Evolutionary conservation across 2,113 vertebrate genomes (phyloP), one percentile per base, ranked within the genome.

Genomic region (Mesitornis unicolor): DNA sequence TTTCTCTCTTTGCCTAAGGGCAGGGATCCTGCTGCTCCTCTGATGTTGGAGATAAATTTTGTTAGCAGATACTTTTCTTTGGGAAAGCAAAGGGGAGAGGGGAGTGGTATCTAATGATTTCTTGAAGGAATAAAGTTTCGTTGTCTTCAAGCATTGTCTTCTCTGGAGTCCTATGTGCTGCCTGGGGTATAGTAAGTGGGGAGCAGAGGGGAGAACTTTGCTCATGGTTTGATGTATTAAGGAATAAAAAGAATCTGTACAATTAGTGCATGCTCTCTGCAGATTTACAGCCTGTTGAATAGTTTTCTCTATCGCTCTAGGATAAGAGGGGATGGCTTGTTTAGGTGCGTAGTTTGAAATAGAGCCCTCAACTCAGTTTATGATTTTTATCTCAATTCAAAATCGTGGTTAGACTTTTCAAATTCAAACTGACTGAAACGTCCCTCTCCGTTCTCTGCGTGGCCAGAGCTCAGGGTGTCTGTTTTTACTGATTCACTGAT

Each of bases 21-120:
- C 77, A 76, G 92, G 74, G 73, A 90, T 96, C 92, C 92, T 88
- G 82, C 93, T 91, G 93, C 79, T 94, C 56, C 67, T 86, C 76
- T 93, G 96, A 94, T 92, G 77, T 73, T 4, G 2, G 40, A 92
- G 90, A 93, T 90, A 90, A 81, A 90, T 93, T 94, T 82, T 93
- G 86, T 71, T 78, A 82, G 90, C 88, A 92, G 88, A 84, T 78
- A 20, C 61, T 92, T 84, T 53, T 74, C 89, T 81, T n/a, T 11
- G 93, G 90, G 82, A 76, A 83, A 78, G 84, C 79, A 77, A 83
- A 90, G 93, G 91, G 91, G 84, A 96, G 82, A 93, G 71, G 84
- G 87, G 93, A 87, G 74, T 69, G 77, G 64, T 56, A n/a, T 3
- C 57, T 31, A 61, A 48, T 83, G 84, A 78, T 70, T 77, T 87